These are phyloP conservation scores for Herminia tarsipennalis DNA, from an alignment of 2,888 invertebrate species.

Conservation along the genomic window DNA sequence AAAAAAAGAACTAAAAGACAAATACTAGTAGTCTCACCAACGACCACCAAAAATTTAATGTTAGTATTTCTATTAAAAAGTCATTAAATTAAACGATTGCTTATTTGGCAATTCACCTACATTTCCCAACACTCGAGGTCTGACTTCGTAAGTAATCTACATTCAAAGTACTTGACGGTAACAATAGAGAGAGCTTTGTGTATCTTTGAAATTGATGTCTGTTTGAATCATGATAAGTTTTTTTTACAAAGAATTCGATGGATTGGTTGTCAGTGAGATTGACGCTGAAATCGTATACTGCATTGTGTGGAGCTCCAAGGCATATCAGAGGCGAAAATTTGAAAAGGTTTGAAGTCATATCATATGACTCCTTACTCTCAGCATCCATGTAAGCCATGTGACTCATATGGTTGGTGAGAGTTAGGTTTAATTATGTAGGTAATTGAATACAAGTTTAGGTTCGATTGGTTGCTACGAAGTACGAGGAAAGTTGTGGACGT, in stretches of 20 bases:
- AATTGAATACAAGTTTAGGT: background rate
- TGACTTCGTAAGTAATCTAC: slow-evolving; percentile 44
- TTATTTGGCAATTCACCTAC: slow-evolving; percentile 26
- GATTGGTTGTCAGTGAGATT: slow-evolving; percentile 43
- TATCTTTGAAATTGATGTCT: slow-evolving; percentile 22
- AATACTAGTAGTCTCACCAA: no score
- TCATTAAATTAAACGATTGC: slow-evolving; percentile 13
- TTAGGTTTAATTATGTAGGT: slow-evolving; percentile 2
- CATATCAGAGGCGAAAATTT: slow-evolving; percentile 9
- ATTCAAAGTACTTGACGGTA: slow-evolving; percentile 26
- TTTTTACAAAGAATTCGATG: slow-evolving; percentile 40
- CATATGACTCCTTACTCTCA: no score
- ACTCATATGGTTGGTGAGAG: slow-evolving; percentile 17
- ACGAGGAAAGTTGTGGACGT: no score
- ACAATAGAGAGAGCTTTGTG: slow-evolving; percentile 38
- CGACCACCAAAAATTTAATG: background rate
- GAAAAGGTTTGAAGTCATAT: slow-evolving; percentile 7
- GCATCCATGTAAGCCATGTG: no score
- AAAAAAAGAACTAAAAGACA: background rate
- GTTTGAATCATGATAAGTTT: slow-evolving; percentile 42
- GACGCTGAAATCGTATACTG: slow-evolving; percentile 43
- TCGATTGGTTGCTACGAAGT: no score
- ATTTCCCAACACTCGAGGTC: slow-evolving; percentile 26
- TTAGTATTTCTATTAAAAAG: slow-evolving; percentile 4
- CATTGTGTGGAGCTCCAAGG: slow-evolving; percentile 29